Base-by-base conservation (phyloP, 2,113 vertebrate species). In the Monarcha castaneiventris region DNA sequence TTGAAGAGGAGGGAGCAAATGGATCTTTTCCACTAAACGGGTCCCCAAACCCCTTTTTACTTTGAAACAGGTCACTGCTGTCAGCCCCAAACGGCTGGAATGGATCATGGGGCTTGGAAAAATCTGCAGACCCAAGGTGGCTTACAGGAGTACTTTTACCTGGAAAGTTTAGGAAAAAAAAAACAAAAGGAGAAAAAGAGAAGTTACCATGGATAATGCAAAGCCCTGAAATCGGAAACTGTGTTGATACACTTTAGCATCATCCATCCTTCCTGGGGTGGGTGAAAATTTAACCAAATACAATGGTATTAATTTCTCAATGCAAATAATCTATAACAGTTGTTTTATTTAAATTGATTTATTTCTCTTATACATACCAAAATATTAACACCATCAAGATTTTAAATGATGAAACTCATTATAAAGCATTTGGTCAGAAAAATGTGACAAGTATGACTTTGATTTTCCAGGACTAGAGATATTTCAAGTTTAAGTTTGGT, bases 1-100 rank as follows among this genome's bases (percentile, higher is more conserved):
- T 98, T 98, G 99, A 97, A 97, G 98, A 98, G 91, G 99, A 98
- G 88, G 99, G 98, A 94, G 98, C 98, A 94, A 99, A 99, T 66
- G 99, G 99, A 95, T 99, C 99, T 98, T 99, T 99, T 97, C 99
- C 99, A 91, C 99, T 99, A 98, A 99, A 99, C 11, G 99, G 99
- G 98, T 99, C 99, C 97, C 98, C 99, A 91, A 98, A 98, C 89
- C 98, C 98, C 97, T 99, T 99, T 98, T 98, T 99, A 98, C 97
- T 99, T 97, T 99, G 99, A 97, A 99, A 99, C 6, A 98, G 99
- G 98, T 99, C 99, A 56, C 98, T 97, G 93, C 94, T 97, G 71
- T 99, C 99, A 74, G 98, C 96, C 94, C 98, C 98, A 26, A 99
- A 99, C 10, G 99, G 99, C 98, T 99, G 99, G 98, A 99, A 99